phyloP scores from a whole-genome alignment of 2,113 vertebrate species.

The Falcunculus frontatus region DNA sequence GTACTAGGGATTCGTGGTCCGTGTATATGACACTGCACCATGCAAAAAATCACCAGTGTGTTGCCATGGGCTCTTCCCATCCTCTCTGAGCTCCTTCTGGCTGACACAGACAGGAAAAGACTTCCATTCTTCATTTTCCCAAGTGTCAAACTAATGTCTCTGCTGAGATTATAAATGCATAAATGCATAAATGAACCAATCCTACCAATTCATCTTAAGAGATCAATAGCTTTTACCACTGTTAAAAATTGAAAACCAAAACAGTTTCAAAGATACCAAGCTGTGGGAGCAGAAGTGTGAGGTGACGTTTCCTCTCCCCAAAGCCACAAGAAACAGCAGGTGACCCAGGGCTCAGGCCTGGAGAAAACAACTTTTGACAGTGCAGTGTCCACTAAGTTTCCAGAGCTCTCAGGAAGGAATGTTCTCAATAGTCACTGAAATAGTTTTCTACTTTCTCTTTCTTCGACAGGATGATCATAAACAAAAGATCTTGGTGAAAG shows the following conservation, averaged over 20 bases:
- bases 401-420: background rate
- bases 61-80: background rate
- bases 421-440: background rate
- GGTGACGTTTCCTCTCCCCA: background rate
- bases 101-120: background rate
- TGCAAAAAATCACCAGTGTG: background rate
- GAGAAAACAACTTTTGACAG: background rate
- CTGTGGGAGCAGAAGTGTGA: background rate
- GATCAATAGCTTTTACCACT: background rate
- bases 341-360: background rate
- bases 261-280: background rate
- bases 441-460: background rate
- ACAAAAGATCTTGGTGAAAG: background rate
- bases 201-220: background rate
- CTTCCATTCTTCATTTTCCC: background rate
- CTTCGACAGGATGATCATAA: background rate
- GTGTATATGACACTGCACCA: rapidly evolving
- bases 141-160: background rate
- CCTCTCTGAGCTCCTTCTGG: background rate
- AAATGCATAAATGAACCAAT: background rate
- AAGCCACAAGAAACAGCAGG: background rate
- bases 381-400: background rate
- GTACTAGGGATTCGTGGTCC: background rate
- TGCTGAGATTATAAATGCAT: background rate
- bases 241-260: background rate